A percentile compares a stretch with the other conserved stretches of the same genome.
phyloP scores from a whole-genome alignment of 2,888 invertebrate genomes.

The Cerastis rubricosa region DNA sequence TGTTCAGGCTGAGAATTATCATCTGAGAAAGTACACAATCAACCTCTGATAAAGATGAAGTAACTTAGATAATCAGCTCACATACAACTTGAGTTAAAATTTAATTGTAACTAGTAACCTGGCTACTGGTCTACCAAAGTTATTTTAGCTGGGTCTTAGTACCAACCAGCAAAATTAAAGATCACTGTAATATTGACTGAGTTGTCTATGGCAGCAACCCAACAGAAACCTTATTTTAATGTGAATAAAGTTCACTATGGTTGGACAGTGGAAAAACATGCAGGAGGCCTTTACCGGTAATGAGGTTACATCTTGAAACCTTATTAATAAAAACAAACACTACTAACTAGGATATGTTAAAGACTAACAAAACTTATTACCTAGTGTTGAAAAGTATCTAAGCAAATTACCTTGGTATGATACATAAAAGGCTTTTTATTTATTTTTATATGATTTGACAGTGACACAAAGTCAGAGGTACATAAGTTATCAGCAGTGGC shows the following conservation, averaged over 20 bases:
- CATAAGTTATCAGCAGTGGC: too few species aligned
- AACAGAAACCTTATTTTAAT: background rate
- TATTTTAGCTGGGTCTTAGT: background rate
- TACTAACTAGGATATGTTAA: too few species aligned
- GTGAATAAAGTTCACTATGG: background rate
- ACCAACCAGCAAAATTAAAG: background rate
- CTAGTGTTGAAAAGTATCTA: too few species aligned
- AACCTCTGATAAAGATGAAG: background rate
- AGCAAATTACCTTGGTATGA: too few species aligned
- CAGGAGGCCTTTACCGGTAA: too few species aligned
- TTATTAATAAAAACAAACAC: too few species aligned
- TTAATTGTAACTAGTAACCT: background rate
- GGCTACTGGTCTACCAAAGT: background rate
- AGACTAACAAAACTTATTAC: too few species aligned
- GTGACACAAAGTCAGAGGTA: background rate
- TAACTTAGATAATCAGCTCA: background rate
- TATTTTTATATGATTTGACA: background rate
- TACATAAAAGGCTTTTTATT: too few species aligned
- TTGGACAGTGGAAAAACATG: background rate
- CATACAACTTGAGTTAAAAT: background rate
- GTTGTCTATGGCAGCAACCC: background rate
- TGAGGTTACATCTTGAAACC: too few species aligned
- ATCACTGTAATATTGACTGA: background rate
- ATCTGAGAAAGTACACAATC: background rate
- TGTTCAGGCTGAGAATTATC: background rate